phyloP scores from a whole-genome alignment of 2,797 vertebrate genomes.

The Myotis findleyi region DNA sequence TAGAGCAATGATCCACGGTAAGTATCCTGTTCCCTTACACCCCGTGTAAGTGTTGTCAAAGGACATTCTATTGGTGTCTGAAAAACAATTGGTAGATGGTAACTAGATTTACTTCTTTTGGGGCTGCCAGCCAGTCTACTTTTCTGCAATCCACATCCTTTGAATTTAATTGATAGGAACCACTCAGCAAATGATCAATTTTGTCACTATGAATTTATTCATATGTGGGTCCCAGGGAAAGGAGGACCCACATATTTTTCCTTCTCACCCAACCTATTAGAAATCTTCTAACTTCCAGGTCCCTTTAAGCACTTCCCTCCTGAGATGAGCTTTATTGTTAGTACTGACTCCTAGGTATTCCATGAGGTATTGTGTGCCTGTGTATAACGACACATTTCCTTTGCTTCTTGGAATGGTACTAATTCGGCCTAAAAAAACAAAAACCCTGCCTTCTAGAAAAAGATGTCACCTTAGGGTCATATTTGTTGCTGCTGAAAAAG shows the following conservation, averaged over 20 bases:
- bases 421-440: background rate
- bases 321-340: background rate
- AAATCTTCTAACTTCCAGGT: background rate
- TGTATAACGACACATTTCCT: background rate
- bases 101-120: background rate
- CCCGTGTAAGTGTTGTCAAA: background rate
- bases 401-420: background rate
- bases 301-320: background rate
- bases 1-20: background rate
- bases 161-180: background rate
- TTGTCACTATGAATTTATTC: background rate
- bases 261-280: background rate
- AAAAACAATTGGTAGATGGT: background rate
- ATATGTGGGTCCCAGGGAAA: accelerated
- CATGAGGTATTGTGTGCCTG: background rate
- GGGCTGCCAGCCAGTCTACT: background rate
- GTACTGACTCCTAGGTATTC: background rate
- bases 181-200: background rate
- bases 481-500: background rate
- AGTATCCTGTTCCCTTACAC: background rate
- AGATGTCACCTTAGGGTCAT: background rate
- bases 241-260: background rate
- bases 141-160: background rate
- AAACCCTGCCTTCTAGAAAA: background rate
- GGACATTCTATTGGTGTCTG: background rate